Base-by-base conservation (phyloP, 2,888 invertebrate species). In the Drosophila fungiperda region DNA sequence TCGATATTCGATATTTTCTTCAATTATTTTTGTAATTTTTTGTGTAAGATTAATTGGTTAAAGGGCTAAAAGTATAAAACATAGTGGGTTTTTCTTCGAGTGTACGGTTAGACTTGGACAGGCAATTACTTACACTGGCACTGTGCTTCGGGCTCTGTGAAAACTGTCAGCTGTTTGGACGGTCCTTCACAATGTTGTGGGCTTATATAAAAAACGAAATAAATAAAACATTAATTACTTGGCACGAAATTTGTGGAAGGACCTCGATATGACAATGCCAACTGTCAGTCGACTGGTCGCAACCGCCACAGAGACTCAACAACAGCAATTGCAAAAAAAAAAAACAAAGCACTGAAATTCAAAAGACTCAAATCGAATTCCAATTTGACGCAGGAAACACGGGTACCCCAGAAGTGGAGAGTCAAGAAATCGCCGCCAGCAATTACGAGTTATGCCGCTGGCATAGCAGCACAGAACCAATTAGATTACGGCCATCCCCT, bases 81-180 rank as follows among this genome's bases (percentile, higher is more conserved):
- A 45, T 12, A 45, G 6, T 12, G 45, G 2, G 8, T 45, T 23
- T 45, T 49, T 49, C 17, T 49, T 17, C 9, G 26, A 49, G 49
- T 49, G 49, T 17, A 49, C 9, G 17, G 17, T 15, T 26, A 3
- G 26, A 7, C 17, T 45, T 36, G 17, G 29, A 36, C 9, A n/a
- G 50, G 7, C 42, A 20, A 12, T n/a, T 12, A 11, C 6, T 6
- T 42, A 20, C 11, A 38, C 38, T 38, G 38, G 17, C 42, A 6
- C 15, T n/a, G 49, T 26, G 17, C 7, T 7, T 17, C 12, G 17
- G 23, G 9, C n/a, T 29, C 58, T 73, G 75, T 54, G 73, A 73
- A 68, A 20, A 11, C 12, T 35, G 48, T 63, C 76, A 76, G 78
- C 78, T 76, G 78, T 40, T 26, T 45, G 48, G 54, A 36, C 40